A percentile compares a stretch with the other conserved stretches of the same genome.
Evolutionary conservation across 2,888 invertebrate species (phyloP).

Genomic region (Ennomos quercinarius): DNA sequence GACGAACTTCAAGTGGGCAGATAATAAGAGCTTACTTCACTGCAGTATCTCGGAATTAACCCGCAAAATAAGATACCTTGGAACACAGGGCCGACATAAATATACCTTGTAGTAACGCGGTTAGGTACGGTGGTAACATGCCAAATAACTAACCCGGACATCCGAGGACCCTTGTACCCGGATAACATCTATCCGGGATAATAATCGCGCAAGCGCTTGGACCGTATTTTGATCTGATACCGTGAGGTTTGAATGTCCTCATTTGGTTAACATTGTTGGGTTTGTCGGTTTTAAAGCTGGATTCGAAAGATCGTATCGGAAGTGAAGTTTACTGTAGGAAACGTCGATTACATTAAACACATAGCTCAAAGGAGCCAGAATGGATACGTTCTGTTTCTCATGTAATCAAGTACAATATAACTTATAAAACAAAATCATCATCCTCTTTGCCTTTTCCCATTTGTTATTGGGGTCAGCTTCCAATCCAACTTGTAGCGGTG

Average conservation of each 20-base stretch:
- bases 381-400: too few species aligned
- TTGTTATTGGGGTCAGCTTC: too few species aligned
- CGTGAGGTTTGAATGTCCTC: constrained; percentile 18
- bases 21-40: constrained; percentile 27
- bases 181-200: constrained; percentile 38
- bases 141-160: constrained; percentile 38
- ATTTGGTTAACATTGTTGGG: constrained; percentile 22
- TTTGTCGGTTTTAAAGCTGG: constrained; percentile 17
- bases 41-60: constrained; percentile 21
- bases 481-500: too few species aligned
- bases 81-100: constrained; percentile 25
- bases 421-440: too few species aligned
- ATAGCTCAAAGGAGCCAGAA: neutral
- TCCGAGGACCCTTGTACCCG: constrained; percentile 38
- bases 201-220: constrained; percentile 33
- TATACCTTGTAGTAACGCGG: constrained; percentile 22
- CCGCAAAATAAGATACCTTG: constrained; percentile 21
- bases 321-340: constrained; percentile 1
- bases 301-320: neutral
- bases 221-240: constrained; percentile 30
- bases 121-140: constrained; percentile 27
- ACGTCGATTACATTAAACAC: neutral
- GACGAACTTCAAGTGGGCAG: constrained; percentile 20
- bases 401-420: too few species aligned
- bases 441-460: too few species aligned